Conservation (phyloP, 2,113 vertebrate species). For the Cathartes aura region DNA sequence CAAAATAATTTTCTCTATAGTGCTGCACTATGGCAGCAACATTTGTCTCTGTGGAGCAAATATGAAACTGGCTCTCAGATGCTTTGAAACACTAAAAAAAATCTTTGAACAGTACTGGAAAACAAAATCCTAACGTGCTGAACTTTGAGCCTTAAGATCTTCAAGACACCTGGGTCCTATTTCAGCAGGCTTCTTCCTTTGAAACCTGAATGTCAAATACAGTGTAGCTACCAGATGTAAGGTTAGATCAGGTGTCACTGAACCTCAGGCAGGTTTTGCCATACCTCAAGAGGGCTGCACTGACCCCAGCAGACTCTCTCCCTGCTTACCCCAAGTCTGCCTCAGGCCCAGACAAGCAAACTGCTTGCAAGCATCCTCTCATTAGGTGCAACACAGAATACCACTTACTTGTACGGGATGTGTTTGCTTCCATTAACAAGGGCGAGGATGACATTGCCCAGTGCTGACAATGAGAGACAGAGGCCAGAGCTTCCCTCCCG, state of each 20-base stretch:
- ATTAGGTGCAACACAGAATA: neutral
- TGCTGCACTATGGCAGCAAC: neutral
- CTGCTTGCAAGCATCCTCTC: neutral
- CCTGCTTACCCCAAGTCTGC: neutral
- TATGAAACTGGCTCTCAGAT: neutral
- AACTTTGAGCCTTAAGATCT: neutral
- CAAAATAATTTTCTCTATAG: neutral
- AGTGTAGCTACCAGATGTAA: neutral
- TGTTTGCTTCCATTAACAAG: constrained; percentile 99
- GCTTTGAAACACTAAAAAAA: neutral
- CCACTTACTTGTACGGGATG: constrained; percentile 95
- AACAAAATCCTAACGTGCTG: neutral
- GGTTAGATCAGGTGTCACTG: neutral
- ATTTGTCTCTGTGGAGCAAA: neutral
- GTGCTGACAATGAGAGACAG: constrained; percentile 92
- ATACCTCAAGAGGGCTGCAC: neutral
- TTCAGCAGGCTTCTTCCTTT: neutral
- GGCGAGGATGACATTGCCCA: constrained; percentile 97
- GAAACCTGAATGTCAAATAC: neutral
- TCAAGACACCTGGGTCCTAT: neutral
- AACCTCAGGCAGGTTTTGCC: neutral
- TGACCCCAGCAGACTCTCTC: neutral
- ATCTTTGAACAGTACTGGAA: neutral
- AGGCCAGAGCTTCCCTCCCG: constrained; percentile 85
- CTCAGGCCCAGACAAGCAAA: neutral